These are phyloP conservation scores for Dioctria linearis DNA, from an alignment of 2,888 invertebrate genomes.

Conservation along the genomic window DNA sequence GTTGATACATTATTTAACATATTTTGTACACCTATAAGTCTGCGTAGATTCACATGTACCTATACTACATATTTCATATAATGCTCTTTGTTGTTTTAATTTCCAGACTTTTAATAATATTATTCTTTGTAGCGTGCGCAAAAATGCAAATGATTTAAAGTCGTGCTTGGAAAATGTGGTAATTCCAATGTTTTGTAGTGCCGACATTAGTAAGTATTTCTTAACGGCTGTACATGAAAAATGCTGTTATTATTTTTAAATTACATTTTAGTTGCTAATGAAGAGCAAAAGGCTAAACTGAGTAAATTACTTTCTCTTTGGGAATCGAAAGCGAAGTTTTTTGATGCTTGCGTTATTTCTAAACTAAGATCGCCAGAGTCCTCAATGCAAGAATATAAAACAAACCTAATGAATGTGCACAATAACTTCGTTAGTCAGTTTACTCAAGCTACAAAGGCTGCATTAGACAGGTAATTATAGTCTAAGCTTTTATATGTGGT, in stretches of 20 bases:
- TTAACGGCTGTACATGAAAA: not conserved
- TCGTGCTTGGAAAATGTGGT: constrained; percentile 95
- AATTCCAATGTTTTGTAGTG: constrained; percentile 98
- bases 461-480: constrained; percentile 79
- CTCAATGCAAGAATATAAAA: constrained; percentile 92
- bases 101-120: not conserved
- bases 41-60: too few relatives aligned
- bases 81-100: too few relatives aligned
- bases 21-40: too few relatives aligned
- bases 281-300: constrained; percentile 91
- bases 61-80: too few relatives aligned
- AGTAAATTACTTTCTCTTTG: constrained; percentile 94
- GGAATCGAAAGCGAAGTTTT: constrained; percentile 96
- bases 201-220: constrained; percentile 79
- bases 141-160: constrained; percentile 94
- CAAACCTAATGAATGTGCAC: constrained; percentile 86
- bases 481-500: not conserved
- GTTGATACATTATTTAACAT: too few relatives aligned
- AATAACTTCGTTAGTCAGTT: constrained; percentile 83
- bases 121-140: constrained; percentile 86
- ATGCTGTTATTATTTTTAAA: constrained; percentile 6
- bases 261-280: constrained; percentile 77
- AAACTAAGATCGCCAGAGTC: constrained; percentile 89
- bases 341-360: constrained; percentile 85
- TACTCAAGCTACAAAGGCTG: constrained; percentile 84